Evolutionary conservation across 2,113 vertebrate genomes (phyloP).

Genomic region (Motacilla alba): DNA sequence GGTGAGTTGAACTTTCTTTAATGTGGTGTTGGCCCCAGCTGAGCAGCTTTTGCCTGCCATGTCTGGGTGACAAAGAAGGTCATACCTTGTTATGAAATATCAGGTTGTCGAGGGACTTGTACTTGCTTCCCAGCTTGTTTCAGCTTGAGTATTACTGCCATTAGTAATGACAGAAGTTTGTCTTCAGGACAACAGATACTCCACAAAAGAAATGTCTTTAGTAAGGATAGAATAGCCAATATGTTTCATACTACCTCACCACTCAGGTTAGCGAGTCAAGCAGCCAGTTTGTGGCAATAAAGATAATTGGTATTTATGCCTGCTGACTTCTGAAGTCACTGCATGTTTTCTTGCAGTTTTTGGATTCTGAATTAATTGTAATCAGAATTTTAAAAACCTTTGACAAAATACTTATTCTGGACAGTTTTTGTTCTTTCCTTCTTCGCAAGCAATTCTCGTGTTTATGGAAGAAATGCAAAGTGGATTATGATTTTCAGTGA

Average conservation of each 20-base stretch:
- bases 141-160: background rate
- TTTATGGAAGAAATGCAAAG: background rate
- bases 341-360: background rate
- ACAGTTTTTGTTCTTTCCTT: background rate
- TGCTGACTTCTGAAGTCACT: background rate
- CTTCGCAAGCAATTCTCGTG: background rate
- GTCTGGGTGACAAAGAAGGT: background rate
- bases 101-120: background rate
- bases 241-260: background rate
- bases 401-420: background rate
- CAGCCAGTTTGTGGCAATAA: background rate
- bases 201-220: background rate
- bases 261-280: background rate
- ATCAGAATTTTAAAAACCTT: background rate
- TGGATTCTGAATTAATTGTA: background rate
- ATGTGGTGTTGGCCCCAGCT: background rate
- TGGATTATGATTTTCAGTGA: background rate
- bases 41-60: background rate
- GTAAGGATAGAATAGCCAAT: background rate
- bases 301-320: background rate
- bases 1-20: constrained; percentile 59
- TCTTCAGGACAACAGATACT: background rate
- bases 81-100: background rate
- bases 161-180: background rate
- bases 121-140: background rate